Evolutionary conservation across 2,797 vertebrate genomes (phyloP).

Genomic region (Pangasius krempfi): DNA sequence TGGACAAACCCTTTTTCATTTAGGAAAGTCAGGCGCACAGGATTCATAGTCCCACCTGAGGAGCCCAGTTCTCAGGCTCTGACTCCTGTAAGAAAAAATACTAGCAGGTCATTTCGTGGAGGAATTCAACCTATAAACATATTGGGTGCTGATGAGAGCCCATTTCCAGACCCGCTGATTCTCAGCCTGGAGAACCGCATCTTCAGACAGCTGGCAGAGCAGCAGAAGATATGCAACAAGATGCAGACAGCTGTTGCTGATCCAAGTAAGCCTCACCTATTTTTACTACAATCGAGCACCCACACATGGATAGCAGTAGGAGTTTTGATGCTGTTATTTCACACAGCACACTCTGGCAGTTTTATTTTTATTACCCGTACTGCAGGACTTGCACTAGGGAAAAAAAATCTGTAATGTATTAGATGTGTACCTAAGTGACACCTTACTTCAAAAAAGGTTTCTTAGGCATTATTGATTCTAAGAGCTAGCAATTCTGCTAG

Average conservation of each 20-base stretch:
- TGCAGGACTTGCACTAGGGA: no score
- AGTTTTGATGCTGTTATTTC: conserved; percentile 5
- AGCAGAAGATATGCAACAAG: conserved; percentile 61
- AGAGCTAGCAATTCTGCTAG: neutral
- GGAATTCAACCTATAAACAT: conserved; percentile 52
- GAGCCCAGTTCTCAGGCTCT: conserved; percentile 45
- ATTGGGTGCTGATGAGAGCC: conserved; percentile 55
- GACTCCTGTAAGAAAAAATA: conserved; percentile 49
- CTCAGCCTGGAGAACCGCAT: conserved; percentile 67
- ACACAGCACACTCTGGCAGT: neutral
- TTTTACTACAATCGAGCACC: neutral
- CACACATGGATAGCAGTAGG: neutral
- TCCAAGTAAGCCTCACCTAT: conserved; percentile 71
- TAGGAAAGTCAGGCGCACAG: conserved; percentile 63
- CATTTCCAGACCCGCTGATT: conserved; percentile 64
- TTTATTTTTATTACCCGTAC: conserved; percentile 1
- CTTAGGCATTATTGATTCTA: neutral
- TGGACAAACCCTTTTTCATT: conserved; percentile 73
- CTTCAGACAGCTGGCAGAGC: conserved; percentile 60
- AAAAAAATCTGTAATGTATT: neutral
- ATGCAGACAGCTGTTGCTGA: conserved; percentile 66
- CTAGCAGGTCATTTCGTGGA: conserved; percentile 20
- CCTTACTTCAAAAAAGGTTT: neutral
- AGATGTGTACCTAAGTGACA: neutral
- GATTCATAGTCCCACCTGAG: conserved; percentile 47